Base-by-base conservation (phyloP, 2,888 invertebrate species). In the Drosophila seclusa region DNA sequence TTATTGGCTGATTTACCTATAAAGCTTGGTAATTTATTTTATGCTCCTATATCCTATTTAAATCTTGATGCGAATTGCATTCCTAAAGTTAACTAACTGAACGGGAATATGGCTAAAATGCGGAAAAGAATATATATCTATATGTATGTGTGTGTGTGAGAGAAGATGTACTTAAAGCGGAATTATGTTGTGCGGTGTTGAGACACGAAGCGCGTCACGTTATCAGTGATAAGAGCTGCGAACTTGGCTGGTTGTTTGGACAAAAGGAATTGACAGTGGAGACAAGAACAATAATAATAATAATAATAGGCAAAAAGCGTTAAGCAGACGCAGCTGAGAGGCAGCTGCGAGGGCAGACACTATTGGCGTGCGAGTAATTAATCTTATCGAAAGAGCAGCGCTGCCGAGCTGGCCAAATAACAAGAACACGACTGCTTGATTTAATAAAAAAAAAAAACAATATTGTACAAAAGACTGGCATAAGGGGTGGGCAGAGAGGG, bases 381-480 rank as follows among this genome's bases (percentile, higher is more conserved):
- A 85, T 85, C 84, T 85, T 85, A 85, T 85, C 84, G 61, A 67
- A 83, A n/a, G 55, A 54, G 53, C 45, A 52, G 52, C 55, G 55
- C 68, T 29, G 52, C 48, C 67, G 57, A 64, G 78, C 67, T 80
- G 82, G 79, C 79, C 82, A 78, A 80, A 80, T 78, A 80, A 74
- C 77, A 77, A 73, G 81, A 77, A 73, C 73, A 73, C 64, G 50
- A 40, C 60, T 53, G 59, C 53, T 61, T 68, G 64, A 83, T 82
- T 89, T 85, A 89, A 85, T 75, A 87, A 81, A 62, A 83, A 72
- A 68, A 10, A 40, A 40, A 6, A 42, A 13, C 16, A 16, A 13
- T 45, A 45, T 89, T 86, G 89, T 73, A 71, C 45, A 42, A 21
- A 29, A 13, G 27, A 48, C 61, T 5, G 11, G 11, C 27, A 16